phyloP scores from a whole-genome alignment of 2,113 vertebrate species.

The Sterrhoptilus dennistouni region DNA sequence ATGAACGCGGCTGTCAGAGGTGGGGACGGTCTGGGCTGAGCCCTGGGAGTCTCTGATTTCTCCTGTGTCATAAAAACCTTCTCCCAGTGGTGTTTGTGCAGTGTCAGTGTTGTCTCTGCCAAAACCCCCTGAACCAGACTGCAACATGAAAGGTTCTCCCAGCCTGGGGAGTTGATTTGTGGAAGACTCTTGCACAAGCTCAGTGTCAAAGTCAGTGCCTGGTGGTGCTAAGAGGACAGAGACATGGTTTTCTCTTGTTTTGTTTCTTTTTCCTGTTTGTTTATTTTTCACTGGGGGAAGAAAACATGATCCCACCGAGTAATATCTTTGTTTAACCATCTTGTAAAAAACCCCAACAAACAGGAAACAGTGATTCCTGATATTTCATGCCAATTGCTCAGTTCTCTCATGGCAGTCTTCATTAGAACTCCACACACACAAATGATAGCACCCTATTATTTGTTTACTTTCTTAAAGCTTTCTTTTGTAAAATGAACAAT shows the following conservation, averaged over 20 bases:
- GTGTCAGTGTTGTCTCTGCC: neutral
- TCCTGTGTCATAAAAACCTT: neutral
- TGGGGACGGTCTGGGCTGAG: neutral
- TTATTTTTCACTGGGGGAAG: neutral
- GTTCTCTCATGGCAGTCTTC: neutral
- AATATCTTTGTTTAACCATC: neutral
- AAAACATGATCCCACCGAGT: neutral
- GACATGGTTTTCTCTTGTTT: rapidly evolving
- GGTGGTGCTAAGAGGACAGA: neutral
- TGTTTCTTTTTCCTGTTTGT: neutral
- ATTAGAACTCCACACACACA: neutral
- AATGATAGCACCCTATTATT: neutral
- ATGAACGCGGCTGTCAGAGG: rapidly evolving
- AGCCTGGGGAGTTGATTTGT: neutral
- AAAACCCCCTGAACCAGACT: neutral
- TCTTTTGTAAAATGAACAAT: neutral
- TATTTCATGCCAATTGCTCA: neutral
- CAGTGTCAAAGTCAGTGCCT: neutral
- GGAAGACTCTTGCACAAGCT: neutral
- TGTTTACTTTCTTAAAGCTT: neutral
- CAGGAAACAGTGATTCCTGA: neutral
- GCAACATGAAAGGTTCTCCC: rapidly evolving
- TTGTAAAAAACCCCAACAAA: neutral
- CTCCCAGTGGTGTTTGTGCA: neutral
- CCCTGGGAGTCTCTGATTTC: neutral